Percentiles rank a stretch among this genome's conserved stretches.
Conservation (phyloP, 2,797 vertebrate species). For the Orestias chungarensis region DNA sequence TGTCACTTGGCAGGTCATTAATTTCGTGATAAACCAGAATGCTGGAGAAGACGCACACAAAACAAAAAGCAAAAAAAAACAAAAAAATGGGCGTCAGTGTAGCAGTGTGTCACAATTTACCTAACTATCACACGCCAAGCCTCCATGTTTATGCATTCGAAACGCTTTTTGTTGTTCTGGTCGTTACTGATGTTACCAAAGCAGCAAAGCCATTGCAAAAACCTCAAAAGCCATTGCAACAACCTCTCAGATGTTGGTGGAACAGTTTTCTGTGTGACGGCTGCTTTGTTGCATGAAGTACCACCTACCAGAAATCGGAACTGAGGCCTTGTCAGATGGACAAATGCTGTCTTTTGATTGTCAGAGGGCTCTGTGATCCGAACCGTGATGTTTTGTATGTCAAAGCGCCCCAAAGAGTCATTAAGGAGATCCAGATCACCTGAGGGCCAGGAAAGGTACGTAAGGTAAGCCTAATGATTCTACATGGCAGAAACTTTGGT, state of each 20-base stretch:
- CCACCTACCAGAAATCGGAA: conserved; percentile 62
- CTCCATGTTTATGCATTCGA: conserved; percentile 71
- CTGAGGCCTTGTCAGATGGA: conserved; percentile 47
- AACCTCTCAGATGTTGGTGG: conserved; percentile 53
- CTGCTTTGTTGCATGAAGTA: conserved; percentile 74
- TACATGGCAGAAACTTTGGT: conserved; percentile 4
- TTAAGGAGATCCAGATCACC: conserved; percentile 27
- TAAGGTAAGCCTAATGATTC: conserved; percentile 21
- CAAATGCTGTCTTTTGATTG: conserved; percentile 42
- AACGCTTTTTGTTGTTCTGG: conserved; percentile 74
- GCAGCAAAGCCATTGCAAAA: conserved; percentile 42
- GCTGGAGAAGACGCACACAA: conserved; percentile 39
- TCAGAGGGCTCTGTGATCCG: conserved; percentile 29
- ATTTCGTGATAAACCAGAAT: conserved; percentile 76
- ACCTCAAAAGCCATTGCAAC: conserved; percentile 55
- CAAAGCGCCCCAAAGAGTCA: conserved; percentile 8
- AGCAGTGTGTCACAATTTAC: conserved; percentile 64
- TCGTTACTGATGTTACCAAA: conserved; percentile 72
- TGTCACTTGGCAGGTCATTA: conserved; percentile 83
- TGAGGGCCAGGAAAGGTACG: conserved; percentile 13
- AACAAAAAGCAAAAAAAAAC: neutral
- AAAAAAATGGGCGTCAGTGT: conserved; percentile 38
- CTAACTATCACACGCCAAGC: conserved; percentile 46
- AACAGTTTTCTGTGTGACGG: conserved; percentile 52
- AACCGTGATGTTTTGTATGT: conserved; percentile 29